Base-by-base conservation (phyloP, 2,888 invertebrate species). In the Frankliniella intonsa region DNA sequence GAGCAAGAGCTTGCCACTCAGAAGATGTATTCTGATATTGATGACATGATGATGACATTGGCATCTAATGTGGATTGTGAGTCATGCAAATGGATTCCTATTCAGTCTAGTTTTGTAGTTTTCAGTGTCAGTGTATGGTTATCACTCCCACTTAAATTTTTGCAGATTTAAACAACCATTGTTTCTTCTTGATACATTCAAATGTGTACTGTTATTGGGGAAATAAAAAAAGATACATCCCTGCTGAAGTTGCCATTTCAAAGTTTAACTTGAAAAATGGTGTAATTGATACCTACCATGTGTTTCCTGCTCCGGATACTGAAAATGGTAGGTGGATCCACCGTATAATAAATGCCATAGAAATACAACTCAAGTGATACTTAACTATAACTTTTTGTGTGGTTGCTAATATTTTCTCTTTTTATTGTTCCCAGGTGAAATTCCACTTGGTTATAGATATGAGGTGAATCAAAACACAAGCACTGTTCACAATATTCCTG, bases 241-340 rank as follows among this genome's bases (percentile, higher is more conserved):
- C 91, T 0, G 91, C 90, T 0, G 91, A 91, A 86, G 87, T 91
- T 79, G 89, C 90, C 0, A 84, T 91, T 0, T 87, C 87, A 19
- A 87, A 89, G 84, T 91, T 88, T 84, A 89, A 89, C 0, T 83
- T 91, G 0, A 84, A 87, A 80, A 84, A 88, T 3, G 91, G 91
- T 0, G 85, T 89, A 0, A 85, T 83, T 10, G 84, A 86, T 8
- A 81, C 85, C 8, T 87, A 85, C 76, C 88, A 89, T 80, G 85
- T 87, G 0, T 87, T 90, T 11, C 85, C 91, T 0, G 87, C 88
- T 85, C 89, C 89, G 80, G 88, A 88, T 88, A 85, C 82, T 22
- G 19, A 19, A 17, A 69, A 80, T 51, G 51, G 65, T 65, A 62
- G 17, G 27, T 22, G 17, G 14, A 7, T 9, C 38, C 51, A 7